A percentile compares a stretch with the other conserved stretches of the same genome.
Evolutionary conservation across 2,888 invertebrate species (phyloP).

Genomic region (Heliconius charithonia): DNA sequence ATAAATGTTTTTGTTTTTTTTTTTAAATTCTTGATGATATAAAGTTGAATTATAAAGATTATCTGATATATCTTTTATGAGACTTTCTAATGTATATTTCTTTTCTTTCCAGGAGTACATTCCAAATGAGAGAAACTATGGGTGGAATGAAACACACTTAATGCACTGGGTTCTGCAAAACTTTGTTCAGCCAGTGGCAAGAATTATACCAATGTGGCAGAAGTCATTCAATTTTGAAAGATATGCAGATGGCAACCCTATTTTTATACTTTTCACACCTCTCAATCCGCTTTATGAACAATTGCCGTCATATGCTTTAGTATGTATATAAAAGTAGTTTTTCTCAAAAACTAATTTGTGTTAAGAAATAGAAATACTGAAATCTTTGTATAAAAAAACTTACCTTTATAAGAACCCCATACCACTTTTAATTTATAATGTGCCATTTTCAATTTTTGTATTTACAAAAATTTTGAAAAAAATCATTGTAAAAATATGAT

Average conservation of each 20-base stretch:
- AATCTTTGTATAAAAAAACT: not conserved
- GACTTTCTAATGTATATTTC: constrained; percentile 4
- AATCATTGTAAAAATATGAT: too few species aligned
- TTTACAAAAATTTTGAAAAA: too few species aligned
- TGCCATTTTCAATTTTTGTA: too few species aligned
- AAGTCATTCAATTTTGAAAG: constrained; percentile 88
- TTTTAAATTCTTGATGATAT: not conserved
- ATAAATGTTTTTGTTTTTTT: not conserved
- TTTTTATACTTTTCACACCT: constrained; percentile 90
- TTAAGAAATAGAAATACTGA: not conserved
- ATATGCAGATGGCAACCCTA: constrained; percentile 87
- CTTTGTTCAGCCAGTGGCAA: constrained; percentile 85
- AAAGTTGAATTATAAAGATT: not conserved
- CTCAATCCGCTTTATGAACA: constrained; percentile 87
- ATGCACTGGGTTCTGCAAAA: constrained; percentile 86
- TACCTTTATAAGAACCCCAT: too few species aligned
- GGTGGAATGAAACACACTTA: constrained; percentile 72
- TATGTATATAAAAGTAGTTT: constrained; percentile 64
- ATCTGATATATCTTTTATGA: too few species aligned
- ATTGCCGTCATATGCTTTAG: constrained; percentile 88
- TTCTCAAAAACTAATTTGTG: not conserved
- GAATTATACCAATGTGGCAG: constrained; percentile 88
- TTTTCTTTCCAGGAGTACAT: constrained; percentile 78
- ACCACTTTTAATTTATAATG: too few species aligned
- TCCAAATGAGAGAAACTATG: constrained; percentile 58